Evolutionary conservation across 2,113 vertebrate species (phyloP).

Genomic region (zebrafish (Danio rerio)): DNA sequence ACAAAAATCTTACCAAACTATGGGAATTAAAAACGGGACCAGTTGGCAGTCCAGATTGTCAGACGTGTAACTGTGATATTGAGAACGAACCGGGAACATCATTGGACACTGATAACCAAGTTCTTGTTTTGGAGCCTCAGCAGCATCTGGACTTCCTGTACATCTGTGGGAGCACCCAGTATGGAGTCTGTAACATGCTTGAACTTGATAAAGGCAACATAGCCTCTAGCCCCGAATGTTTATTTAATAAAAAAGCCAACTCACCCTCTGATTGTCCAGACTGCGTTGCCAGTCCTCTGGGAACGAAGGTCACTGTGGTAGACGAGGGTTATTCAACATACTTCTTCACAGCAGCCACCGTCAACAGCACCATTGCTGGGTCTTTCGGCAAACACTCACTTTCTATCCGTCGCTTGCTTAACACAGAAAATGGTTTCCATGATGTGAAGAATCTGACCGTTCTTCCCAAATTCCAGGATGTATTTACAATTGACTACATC

Average conservation of each 20-base stretch:
- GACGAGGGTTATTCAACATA: slow-evolving; percentile 64
- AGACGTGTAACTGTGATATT: slow-evolving; percentile 78
- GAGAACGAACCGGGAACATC: slow-evolving; percentile 50
- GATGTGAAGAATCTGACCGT: slow-evolving; percentile 80
- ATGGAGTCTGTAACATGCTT: slow-evolving; percentile 84
- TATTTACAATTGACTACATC: slow-evolving; percentile 86
- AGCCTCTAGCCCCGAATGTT: slow-evolving; percentile 66
- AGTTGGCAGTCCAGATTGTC: slow-evolving; percentile 76
- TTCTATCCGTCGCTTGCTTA: slow-evolving; percentile 82
- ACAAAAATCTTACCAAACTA: slow-evolving; percentile 55
- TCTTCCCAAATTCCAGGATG: slow-evolving; percentile 73
- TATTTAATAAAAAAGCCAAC: slow-evolving; percentile 76
- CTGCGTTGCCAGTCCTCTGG: slow-evolving; percentile 89
- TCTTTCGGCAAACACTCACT: slow-evolving; percentile 83
- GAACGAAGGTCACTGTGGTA: slow-evolving; percentile 81
- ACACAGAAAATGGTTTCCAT: slow-evolving; percentile 83
- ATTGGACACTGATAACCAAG: slow-evolving; percentile 80
- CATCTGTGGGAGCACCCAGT: slow-evolving; percentile 82
- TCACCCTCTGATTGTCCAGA: slow-evolving; percentile 74
- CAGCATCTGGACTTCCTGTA: slow-evolving; percentile 72
- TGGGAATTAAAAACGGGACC: slow-evolving; percentile 85
- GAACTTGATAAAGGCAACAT: slow-evolving; percentile 53
- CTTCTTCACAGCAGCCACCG: slow-evolving; percentile 85
- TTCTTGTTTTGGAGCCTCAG: slow-evolving; percentile 82
- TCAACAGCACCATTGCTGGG: slow-evolving; percentile 73